Base-by-base conservation (phyloP, 2,113 vertebrate genomes). In the Rhombomys opimus region DNA sequence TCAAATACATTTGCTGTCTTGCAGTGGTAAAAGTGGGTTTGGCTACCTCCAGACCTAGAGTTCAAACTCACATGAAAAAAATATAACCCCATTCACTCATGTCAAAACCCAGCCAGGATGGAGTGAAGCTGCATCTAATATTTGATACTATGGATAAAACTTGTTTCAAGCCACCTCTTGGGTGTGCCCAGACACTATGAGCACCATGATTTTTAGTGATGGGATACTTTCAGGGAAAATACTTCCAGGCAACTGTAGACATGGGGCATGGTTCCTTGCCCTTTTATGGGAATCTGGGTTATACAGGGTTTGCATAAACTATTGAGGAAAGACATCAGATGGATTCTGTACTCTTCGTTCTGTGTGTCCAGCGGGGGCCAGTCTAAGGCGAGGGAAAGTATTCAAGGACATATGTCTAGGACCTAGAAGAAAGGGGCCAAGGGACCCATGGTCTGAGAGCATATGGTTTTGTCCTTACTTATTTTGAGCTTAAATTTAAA, bases 401-500 rank as follows among this genome's bases (percentile, higher is more conserved):
- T 73, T 15, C 6, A n/a, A 30, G 35, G 73, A 63, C 59, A 46
- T 22, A 30, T 35, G 57, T 59, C 35, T 63, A 57, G 57, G 7
- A 84, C 54, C 73, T 54, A 46, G 17, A 35, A 57, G 30, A 22
- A 50, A 81, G 38, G 41, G 3, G 35, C 57, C 5, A 27, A 25
- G 18, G 10, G 54, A 86, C 63, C 23, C 59, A 25, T 10, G 15
- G 15, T 54, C 89, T 73, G 81, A 68, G 4, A 41, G 9, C 50
- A 30, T 17, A 7, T 63, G 54, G 25, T 86, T n/a, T 61, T 77
- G 54, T 63, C 10, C 18, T 80, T 86, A 10, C 54, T 30, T 81
- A 65, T 57, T 95, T 90, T 85, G 85, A 86, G 61, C n/a, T 96
- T 92, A 75, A 87, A 54, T 84, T 35, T 80, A 93, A 82, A 76